phyloP scores from a whole-genome alignment of 2,113 vertebrate species.

The Seriola dumerili region DNA sequence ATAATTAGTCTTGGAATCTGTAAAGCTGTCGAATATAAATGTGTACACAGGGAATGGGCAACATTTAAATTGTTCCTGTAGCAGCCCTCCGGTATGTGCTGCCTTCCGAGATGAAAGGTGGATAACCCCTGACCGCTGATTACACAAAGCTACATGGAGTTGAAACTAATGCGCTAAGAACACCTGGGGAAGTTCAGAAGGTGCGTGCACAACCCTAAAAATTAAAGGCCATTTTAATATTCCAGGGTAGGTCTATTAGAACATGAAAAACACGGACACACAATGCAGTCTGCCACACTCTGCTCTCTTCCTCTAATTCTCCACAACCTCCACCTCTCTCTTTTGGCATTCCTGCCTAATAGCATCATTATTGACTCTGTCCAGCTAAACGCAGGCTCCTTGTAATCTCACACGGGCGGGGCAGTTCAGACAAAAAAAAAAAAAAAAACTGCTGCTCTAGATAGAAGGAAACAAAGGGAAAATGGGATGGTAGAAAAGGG shows the following conservation, averaged over 20 bases:
- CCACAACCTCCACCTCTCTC: conserved; percentile 65
- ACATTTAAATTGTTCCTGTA: not conserved
- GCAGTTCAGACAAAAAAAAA: conserved; percentile 62
- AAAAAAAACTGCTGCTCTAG: conserved; percentile 58
- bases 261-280: conserved; percentile 70
- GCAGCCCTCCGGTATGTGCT: conserved; percentile 50
- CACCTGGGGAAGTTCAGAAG: conserved; percentile 34
- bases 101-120: conserved; percentile 56
- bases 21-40: not conserved
- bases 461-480: conserved; percentile 66
- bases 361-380: conserved; percentile 84
- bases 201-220: conserved; percentile 55
- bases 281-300: conserved; percentile 65
- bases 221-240: conserved; percentile 78
- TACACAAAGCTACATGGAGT: conserved; percentile 63
- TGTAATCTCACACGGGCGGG: conserved; percentile 81
- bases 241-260: conserved; percentile 54
- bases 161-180: conserved; percentile 38
- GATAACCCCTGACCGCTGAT: conserved; percentile 37
- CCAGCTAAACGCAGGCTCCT: conserved; percentile 77
- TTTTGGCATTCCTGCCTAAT: conserved; percentile 85
- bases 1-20: not conserved
- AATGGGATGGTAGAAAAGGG: conserved; percentile 39
- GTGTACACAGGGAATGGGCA: conserved; percentile 5
- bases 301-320: conserved; percentile 60